Base-by-base conservation (phyloP, 2,888 invertebrate genomes). In the Cyrtodaria siliqua region DNA sequence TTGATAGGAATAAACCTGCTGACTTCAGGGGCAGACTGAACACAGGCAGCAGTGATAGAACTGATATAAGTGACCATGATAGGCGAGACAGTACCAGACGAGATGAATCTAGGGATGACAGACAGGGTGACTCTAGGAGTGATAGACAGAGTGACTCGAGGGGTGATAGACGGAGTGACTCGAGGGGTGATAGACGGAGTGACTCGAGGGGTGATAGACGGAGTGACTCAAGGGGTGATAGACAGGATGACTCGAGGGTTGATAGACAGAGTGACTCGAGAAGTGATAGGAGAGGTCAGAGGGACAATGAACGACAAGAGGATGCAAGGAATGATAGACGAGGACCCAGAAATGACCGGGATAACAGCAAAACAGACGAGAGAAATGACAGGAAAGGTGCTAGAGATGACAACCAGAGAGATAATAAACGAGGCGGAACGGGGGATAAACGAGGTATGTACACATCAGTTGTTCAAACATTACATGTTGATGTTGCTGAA, bases 11-110 rank as follows among this genome's bases (percentile, higher is more conserved):
- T 33, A 33, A 33, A 24, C 18, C 12, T 44, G 23, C 12, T 18
- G 49, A 33, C 49, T 27, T 8, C 27, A 47, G 18, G 47, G 60
- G 18, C 44, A 52, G 14, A 8, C 9, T 9, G 53, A 27, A 26
- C 27, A 57, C 12, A 47, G 53, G 12, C 24, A 29, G 44, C 24
- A 26, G 33, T 1, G 53, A 56, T 59, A 63, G 52, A 50, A 59
- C 62, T 33, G 33, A 33, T 4, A 33, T 4, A 12, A 4, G 12
- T 8, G 33, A 8, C 12, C 6, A 33, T 33, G 53, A 57, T 12
- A 68, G 60, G 26, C 24, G 49, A 26, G 50, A 44, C 52, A 53
- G 4, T 26, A 18, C 4, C 26, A 53, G 38, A 56, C n/a, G 26
- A 23, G 8, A 18, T 20, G 24, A 23, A 4, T 20, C 18, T 23